phyloP scores from a whole-genome alignment of 2,888 invertebrate species.

The Brenthis ino region DNA sequence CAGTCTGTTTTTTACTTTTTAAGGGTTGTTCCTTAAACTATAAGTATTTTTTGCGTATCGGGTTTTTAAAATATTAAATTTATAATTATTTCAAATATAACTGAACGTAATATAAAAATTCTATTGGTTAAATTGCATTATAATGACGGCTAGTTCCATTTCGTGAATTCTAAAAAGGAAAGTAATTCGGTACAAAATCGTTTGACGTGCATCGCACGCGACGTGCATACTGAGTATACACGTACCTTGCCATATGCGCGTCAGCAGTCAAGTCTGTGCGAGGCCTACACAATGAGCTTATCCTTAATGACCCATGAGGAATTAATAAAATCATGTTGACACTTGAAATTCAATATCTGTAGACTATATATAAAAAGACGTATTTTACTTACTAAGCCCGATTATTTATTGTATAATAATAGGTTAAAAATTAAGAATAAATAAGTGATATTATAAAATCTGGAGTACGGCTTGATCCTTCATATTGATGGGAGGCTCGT shows the following conservation, averaged over 20 bases:
- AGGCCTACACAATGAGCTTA: conserved; percentile 53
- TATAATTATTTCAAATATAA: not conserved
- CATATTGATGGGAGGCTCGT: too few relatives aligned
- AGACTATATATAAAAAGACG: conserved; percentile 28
- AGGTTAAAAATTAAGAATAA: too few relatives aligned
- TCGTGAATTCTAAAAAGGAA: conserved; percentile 43
- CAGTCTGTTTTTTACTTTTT: too few relatives aligned
- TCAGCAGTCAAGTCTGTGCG: conserved; percentile 48
- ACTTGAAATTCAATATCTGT: conserved; percentile 36
- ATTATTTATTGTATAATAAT: too few relatives aligned
- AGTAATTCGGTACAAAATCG: conserved; percentile 46
- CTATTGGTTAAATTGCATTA: not conserved
- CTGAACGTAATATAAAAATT: conserved; percentile 2
- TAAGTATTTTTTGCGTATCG: too few relatives aligned
- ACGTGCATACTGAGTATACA: conserved; percentile 38
- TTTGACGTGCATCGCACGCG: conserved; percentile 40
- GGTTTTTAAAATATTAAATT: not conserved
- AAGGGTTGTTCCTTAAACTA: too few relatives aligned
- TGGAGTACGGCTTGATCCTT: too few relatives aligned
- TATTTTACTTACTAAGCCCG: too few relatives aligned
- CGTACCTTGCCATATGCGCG: conserved; percentile 46
- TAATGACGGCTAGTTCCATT: conserved; percentile 26
- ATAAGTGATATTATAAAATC: too few relatives aligned
- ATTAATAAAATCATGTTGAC: conserved; percentile 48
- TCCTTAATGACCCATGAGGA: conserved; percentile 50